Conservation (phyloP, 2,888 invertebrate genomes). For the Oligia latruncula region DNA sequence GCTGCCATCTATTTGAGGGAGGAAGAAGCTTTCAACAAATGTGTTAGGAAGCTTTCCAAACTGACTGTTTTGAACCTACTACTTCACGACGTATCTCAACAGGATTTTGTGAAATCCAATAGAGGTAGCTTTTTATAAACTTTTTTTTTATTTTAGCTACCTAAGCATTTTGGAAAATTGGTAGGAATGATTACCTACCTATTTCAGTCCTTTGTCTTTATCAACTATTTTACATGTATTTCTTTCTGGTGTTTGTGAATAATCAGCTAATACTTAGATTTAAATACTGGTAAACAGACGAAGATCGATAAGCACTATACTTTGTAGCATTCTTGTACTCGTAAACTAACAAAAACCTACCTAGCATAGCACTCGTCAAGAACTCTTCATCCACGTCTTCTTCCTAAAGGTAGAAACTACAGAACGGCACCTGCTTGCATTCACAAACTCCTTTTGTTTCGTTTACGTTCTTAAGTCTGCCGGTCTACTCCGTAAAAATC, state of each 20-base stretch:
- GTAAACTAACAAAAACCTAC: neutral
- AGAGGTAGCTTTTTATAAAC: slow-evolving; percentile 29
- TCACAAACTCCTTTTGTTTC: neutral
- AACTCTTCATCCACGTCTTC: no score
- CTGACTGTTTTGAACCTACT: no score
- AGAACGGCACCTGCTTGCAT: neutral
- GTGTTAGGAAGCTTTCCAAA: neutral
- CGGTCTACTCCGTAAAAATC: no score
- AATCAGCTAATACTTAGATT: neutral
- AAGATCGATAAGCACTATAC: neutral
- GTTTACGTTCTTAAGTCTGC: neutral
- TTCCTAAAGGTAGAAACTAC: neutral
- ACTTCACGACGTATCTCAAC: neutral
- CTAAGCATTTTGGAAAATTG: neutral
- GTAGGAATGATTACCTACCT: no score
- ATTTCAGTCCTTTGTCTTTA: no score
- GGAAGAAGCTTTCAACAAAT: neutral
- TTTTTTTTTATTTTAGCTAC: neutral
- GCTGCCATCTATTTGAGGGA: slow-evolving; percentile 21
- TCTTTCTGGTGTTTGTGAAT: no score
- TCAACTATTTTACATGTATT: neutral
- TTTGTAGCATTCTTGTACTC: neutral
- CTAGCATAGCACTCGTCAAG: neutral
- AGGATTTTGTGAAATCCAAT: neutral
- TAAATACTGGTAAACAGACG: neutral